Percentiles rank a stretch among this genome's conserved stretches.
Conservation (phyloP, 2,888 invertebrate genomes). For the Argyra leucocephala region DNA sequence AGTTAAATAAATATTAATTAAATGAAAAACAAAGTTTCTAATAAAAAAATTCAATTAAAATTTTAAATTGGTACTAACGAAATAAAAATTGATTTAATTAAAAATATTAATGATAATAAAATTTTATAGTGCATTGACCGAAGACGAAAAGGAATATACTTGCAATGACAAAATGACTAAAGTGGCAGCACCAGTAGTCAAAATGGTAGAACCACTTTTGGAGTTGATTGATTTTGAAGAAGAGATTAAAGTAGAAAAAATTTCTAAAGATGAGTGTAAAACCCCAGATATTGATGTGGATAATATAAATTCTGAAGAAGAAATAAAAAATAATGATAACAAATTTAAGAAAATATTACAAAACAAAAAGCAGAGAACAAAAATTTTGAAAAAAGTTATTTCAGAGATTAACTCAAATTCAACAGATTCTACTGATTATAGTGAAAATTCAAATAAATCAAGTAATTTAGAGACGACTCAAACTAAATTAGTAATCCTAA, state of each 20-base stretch:
- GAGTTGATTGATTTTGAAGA: conserved; percentile 3
- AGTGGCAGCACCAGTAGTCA: conserved; percentile 6
- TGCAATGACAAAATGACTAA: conserved; percentile 3
- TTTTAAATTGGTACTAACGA: background rate
- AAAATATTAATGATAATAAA: background rate
- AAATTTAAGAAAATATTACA: background rate
- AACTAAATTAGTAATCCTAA: background rate
- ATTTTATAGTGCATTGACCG: background rate
- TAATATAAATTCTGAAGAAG: background rate
- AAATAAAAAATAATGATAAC: background rate
- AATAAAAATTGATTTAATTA: background rate
- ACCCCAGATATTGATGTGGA: background rate
- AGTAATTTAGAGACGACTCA: background rate
- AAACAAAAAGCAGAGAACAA: background rate
- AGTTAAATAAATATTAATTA: background rate
- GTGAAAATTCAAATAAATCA: background rate
- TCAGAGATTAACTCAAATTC: background rate
- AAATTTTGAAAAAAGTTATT: background rate
- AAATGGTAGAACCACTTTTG: background rate
- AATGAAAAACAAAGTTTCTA: background rate
- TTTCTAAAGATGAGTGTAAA: background rate
- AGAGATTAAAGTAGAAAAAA: conserved; percentile 6
- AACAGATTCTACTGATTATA: background rate
- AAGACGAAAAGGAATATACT: background rate
- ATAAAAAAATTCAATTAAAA: background rate